These are phyloP conservation scores for Leptinotarsa haldemani DNA, from an alignment of 2,888 invertebrate species.

Conservation along the genomic window DNA sequence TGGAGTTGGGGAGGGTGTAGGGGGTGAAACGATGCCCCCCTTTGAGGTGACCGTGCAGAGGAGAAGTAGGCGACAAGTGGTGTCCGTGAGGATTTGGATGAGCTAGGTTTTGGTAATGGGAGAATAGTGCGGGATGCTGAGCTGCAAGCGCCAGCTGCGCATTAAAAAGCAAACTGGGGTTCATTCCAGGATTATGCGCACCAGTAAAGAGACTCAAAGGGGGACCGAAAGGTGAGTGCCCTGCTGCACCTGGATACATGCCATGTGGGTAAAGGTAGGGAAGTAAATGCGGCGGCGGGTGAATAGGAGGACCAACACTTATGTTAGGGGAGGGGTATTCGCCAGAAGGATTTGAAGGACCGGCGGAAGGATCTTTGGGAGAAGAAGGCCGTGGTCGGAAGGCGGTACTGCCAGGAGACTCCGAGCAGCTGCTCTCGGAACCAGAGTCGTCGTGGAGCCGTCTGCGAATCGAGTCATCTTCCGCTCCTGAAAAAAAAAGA, in stretches of 20 bases:
- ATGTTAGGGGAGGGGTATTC: slow-evolving; percentile 90
- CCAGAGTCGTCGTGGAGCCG: slow-evolving; percentile 75
- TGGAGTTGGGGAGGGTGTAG: slow-evolving; percentile 80
- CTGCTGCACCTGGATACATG: slow-evolving; percentile 79
- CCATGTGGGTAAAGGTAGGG: slow-evolving; percentile 94
- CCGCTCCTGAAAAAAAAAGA: slow-evolving; percentile 45
- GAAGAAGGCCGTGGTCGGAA: slow-evolving; percentile 66
- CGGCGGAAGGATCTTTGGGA: slow-evolving; percentile 62
- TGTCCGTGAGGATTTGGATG: slow-evolving; percentile 72
- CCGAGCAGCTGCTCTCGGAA: slow-evolving; percentile 81
- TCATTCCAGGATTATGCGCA: slow-evolving; percentile 77
- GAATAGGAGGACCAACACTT: slow-evolving; percentile 92
- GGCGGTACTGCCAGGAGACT: slow-evolving; percentile 67
- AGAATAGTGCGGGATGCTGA: slow-evolving; percentile 83
- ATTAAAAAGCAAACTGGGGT: slow-evolving; percentile 88
- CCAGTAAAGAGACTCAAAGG: slow-evolving; percentile 72
- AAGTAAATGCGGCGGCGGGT: slow-evolving; percentile 87
- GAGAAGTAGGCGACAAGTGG: slow-evolving; percentile 69
- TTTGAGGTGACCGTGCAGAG: slow-evolving; percentile 76
- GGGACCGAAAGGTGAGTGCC: slow-evolving; percentile 74
- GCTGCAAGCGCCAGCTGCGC: slow-evolving; percentile 89
- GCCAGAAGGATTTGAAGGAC: slow-evolving; percentile 72
- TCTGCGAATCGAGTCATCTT: slow-evolving; percentile 67
- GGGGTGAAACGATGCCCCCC: slow-evolving; percentile 88
- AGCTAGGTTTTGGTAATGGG: slow-evolving; percentile 74